A percentile compares a stretch with the other conserved stretches of the same genome.
Evolutionary conservation across 2,113 vertebrate species (phyloP).

Genomic region (Myrmecophaga tridactyla): DNA sequence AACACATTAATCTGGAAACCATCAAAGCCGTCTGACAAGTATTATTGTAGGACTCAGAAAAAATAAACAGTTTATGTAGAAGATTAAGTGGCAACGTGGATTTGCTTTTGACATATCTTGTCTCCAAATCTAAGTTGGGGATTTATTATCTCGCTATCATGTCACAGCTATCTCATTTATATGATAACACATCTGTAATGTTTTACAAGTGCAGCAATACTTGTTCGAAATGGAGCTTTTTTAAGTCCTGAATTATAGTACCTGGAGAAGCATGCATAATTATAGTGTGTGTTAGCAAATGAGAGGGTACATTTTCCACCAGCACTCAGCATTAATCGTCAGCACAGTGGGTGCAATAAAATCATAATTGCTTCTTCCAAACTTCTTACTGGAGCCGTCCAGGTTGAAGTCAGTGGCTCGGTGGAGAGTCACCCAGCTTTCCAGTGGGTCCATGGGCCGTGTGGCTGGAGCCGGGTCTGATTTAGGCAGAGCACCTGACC

Average conservation of each 20-base stretch:
- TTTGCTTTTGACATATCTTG: slow-evolving; percentile 89
- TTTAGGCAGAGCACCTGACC: neutral
- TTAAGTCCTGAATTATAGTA: slow-evolving; percentile 89
- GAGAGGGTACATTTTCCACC: slow-evolving; percentile 87
- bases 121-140: slow-evolving; percentile 87
- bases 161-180: slow-evolving; percentile 90
- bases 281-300: slow-evolving; percentile 87
- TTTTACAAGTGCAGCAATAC: slow-evolving; percentile 87
- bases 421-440: slow-evolving; percentile 60
- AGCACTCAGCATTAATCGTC: slow-evolving; percentile 89
- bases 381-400: slow-evolving; percentile 86
- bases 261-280: slow-evolving; percentile 90
- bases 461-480: neutral
- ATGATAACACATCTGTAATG: slow-evolving; percentile 92
- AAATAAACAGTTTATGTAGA: slow-evolving; percentile 90
- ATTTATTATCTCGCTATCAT: slow-evolving; percentile 87
- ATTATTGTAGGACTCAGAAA: slow-evolving; percentile 89
- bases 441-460: neutral
- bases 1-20: slow-evolving; percentile 85
- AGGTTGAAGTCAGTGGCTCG: slow-evolving; percentile 81
- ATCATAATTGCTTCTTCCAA: slow-evolving; percentile 90
- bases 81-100: slow-evolving; percentile 88
- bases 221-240: slow-evolving; percentile 88
- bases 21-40: slow-evolving; percentile 85
- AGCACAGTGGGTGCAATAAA: slow-evolving; percentile 88